Conservation (phyloP, 2,888 invertebrate species). For the Marasmarcha lunaedactyla region DNA sequence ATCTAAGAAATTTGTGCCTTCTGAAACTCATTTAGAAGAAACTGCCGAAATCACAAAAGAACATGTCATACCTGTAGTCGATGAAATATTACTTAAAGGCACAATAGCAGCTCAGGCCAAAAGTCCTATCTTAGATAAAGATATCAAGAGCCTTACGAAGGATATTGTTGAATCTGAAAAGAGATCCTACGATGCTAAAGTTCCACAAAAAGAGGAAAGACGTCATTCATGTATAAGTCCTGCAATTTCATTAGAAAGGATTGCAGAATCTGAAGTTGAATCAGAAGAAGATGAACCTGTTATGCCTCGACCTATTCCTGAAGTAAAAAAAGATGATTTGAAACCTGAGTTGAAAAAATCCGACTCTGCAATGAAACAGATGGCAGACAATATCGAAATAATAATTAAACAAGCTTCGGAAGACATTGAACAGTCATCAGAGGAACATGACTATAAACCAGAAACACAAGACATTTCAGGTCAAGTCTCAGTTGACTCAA, state of each 20-base stretch:
- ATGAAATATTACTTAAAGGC: constrained; percentile 54
- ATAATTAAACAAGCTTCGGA: constrained; percentile 64
- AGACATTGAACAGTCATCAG: constrained; percentile 51
- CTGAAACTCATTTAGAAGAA: constrained; percentile 34
- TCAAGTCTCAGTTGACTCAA: constrained; percentile 57
- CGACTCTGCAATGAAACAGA: constrained; percentile 63
- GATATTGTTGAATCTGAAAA: constrained; percentile 52
- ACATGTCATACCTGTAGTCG: constrained; percentile 52
- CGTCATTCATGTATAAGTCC: constrained; percentile 62
- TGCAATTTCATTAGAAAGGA: constrained; percentile 57
- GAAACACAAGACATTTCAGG: constrained; percentile 35
- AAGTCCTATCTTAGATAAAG: constrained; percentile 51
- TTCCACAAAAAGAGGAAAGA: constrained; percentile 54
- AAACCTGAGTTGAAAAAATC: constrained; percentile 48
- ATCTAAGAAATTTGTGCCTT: constrained; percentile 28
- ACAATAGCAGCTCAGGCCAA: constrained; percentile 43
- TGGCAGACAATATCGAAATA: constrained; percentile 65
- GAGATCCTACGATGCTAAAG: constrained; percentile 57
- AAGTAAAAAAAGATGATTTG: constrained; percentile 20
- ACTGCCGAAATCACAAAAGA: constrained; percentile 47
- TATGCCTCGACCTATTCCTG: constrained; percentile 15
- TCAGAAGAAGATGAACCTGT: constrained; percentile 42
- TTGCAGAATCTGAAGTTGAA: constrained; percentile 58
- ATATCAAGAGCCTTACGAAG: constrained; percentile 40
- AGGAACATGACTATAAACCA: constrained; percentile 34